Evolutionary conservation across 2,888 invertebrate species (phyloP).

Genomic region (Latrodectus elegans): DNA sequence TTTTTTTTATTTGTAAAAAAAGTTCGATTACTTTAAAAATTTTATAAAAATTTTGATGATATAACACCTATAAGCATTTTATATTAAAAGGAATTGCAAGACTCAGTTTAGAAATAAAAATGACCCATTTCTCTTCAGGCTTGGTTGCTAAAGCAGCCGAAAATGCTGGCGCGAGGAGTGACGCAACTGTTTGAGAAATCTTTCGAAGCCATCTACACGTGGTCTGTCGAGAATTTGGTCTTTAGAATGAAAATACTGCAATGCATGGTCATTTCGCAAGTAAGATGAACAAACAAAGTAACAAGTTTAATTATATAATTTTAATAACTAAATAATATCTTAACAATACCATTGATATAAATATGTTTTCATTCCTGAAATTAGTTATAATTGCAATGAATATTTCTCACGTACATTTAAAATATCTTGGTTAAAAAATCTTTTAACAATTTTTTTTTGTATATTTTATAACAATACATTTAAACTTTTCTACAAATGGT

Average conservation of each 20-base stretch:
- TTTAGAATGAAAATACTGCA: conserved; percentile 91
- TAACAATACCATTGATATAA: too few species aligned
- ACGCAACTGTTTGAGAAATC: conserved; percentile 86
- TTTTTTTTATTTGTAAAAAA: background rate
- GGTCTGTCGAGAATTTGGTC: conserved; percentile 88
- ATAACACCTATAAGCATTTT: background rate
- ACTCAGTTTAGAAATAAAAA: background rate
- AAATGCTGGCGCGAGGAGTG: conserved; percentile 79
- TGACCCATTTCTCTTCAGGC: conserved; percentile 72
- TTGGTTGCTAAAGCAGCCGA: conserved; percentile 76
- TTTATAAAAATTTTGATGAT: background rate
- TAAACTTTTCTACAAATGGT: too few species aligned
- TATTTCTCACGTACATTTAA: too few species aligned
- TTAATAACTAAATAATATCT: too few species aligned
- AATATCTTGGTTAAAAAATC: too few species aligned
- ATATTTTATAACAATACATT: too few species aligned
- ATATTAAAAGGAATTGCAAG: background rate
- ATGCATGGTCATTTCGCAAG: conserved; percentile 89
- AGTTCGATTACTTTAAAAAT: background rate
- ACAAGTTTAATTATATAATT: too few species aligned
- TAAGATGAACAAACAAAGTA: conserved; percentile 60
- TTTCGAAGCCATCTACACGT: conserved; percentile 84
- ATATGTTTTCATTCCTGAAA: too few species aligned
- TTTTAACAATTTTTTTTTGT: too few species aligned
- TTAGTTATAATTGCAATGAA: too few species aligned